Conservation (phyloP, 2,797 vertebrate species). For the Macroramphosus scolopax region DNA sequence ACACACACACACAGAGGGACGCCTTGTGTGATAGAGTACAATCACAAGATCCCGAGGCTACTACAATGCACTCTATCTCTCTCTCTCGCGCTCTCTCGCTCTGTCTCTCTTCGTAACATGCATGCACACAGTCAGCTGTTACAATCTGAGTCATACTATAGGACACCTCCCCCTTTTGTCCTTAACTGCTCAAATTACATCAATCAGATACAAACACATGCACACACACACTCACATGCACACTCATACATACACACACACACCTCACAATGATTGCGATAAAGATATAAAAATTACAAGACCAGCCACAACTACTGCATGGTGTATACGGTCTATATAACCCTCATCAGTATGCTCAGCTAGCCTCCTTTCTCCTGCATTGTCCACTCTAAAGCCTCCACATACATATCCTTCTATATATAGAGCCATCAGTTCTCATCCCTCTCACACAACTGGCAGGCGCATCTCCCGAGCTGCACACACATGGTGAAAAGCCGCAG, state of each 20-base stretch:
- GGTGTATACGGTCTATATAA: not conserved
- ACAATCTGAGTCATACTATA: conserved; percentile 35
- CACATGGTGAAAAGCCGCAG: conserved; percentile 15
- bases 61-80: not conserved
- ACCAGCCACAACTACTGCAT: not conserved
- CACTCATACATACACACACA: not conserved
- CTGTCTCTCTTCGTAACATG: not conserved
- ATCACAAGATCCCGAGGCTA: conserved; percentile 12
- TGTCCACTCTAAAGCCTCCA: conserved; percentile 43
- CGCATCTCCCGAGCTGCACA: conserved; percentile 47
- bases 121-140: conserved; percentile 36
- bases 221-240: no score
- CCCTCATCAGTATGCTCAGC: conserved; percentile 30
- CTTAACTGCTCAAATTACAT: conserved; percentile 9
- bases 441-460: conserved; percentile 52
- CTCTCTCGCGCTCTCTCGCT: not conserved
- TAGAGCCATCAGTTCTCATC: conserved; percentile 68
- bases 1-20: no score
- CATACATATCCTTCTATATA: conserved; percentile 70
- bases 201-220: no score
- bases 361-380: conserved; percentile 27
- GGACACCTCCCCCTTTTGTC: conserved; percentile 4
- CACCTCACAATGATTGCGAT: not conserved
- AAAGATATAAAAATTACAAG: conserved; percentile 1
- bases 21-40: no score